Percentiles rank a stretch among this genome's conserved stretches.
Evolutionary conservation across 2,113 vertebrate genomes (phyloP).

Genomic region (Casuarius casuarius): DNA sequence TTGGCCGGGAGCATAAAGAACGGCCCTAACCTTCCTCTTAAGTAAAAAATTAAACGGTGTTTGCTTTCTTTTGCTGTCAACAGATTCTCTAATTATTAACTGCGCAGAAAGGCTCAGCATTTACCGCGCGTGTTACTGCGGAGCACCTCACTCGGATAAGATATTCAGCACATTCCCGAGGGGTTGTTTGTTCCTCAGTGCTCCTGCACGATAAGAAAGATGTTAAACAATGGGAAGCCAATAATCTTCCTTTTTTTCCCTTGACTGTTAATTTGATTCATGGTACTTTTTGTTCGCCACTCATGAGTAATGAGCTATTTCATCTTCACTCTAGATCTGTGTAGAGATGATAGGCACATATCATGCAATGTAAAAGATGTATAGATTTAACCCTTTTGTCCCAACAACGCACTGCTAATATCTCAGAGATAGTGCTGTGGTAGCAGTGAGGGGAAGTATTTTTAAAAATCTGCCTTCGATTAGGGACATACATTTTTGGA

Average conservation of each 20-base stretch:
- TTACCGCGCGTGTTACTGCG: fast-evolving
- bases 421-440: not conserved
- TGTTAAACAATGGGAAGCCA: conserved; percentile 7
- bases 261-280: conserved; percentile 46
- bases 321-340: not conserved
- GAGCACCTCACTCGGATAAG: fast-evolving
- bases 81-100: conserved; percentile 37
- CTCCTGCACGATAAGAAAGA: not conserved
- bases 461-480: conserved; percentile 1
- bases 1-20: not conserved
- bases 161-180: not conserved
- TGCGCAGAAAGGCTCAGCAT: not conserved
- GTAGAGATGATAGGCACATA: not conserved
- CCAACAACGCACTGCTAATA: not conserved
- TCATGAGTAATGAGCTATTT: conserved; percentile 17
- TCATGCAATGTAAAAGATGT: not conserved
- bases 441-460: not conserved
- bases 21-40: not conserved
- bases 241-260: not conserved
- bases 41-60: not conserved
- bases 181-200: not conserved
- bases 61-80: conserved; percentile 18
- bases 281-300: conserved; percentile 24
- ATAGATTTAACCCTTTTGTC: not conserved
- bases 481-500: conserved; percentile 17